Percentiles rank a stretch among this genome's conserved stretches.
Conservation (phyloP, 2,888 invertebrate genomes). For the Cephus pulcher region DNA sequence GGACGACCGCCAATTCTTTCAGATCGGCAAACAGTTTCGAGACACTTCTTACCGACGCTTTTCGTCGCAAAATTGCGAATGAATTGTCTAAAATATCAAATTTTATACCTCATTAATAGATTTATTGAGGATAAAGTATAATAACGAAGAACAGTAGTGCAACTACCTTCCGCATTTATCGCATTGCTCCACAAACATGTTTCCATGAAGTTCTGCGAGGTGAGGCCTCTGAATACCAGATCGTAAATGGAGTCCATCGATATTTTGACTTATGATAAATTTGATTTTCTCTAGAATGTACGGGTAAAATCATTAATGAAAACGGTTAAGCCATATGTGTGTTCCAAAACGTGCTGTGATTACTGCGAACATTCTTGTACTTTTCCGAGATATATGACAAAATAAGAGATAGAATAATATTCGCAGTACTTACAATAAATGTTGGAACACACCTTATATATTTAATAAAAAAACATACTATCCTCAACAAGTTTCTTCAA, state of each 20-base stretch:
- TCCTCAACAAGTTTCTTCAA: constrained; percentile 81
- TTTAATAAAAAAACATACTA: constrained; percentile 50
- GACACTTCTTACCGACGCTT: constrained; percentile 81
- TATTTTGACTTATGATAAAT: constrained; percentile 95
- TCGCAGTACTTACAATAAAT: neutral
- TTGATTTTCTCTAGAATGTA: constrained; percentile 73
- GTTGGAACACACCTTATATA: neutral
- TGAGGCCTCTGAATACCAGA: constrained; percentile 86
- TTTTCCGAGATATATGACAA: neutral
- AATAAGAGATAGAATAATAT: neutral
- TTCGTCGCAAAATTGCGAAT: constrained; percentile 80
- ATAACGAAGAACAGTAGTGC: neutral
- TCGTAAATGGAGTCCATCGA: constrained; percentile 95
- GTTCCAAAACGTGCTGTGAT: neutral
- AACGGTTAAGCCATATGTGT: neutral
- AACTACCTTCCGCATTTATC: constrained; percentile 83
- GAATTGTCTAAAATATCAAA: constrained; percentile 75
- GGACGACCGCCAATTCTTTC: constrained; percentile 73
- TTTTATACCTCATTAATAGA: neutral
- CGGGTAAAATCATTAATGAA: constrained; percentile 9
- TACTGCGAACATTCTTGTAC: neutral
- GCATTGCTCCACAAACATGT: constrained; percentile 97
- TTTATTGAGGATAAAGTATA: neutral
- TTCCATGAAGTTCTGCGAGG: constrained; percentile 95
- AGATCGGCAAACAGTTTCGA: constrained; percentile 76